A percentile compares a stretch with the other conserved stretches of the same genome.
Evolutionary conservation across 2,113 vertebrate genomes (phyloP).

Genomic region (Narcine bancroftii): DNA sequence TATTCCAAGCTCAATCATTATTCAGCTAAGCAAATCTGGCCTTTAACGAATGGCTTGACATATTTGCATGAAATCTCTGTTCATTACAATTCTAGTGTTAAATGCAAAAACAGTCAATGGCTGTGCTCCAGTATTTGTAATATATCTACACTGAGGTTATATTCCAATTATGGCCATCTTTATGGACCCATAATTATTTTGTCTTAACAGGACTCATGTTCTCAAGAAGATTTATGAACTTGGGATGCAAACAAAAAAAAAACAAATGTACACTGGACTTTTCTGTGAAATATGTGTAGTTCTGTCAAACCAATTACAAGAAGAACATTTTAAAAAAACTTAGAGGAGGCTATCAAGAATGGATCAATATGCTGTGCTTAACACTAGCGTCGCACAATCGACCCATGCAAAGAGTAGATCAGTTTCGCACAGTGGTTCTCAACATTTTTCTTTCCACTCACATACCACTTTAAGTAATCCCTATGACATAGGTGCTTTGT

Average conservation of each 20-base stretch:
- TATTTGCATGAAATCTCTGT: slow-evolving; percentile 21
- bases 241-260: neutral
- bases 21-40: neutral
- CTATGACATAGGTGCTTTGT: no score
- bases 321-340: neutral
- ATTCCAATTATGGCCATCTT: neutral
- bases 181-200: neutral
- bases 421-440: no score
- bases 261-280: neutral
- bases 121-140: neutral
- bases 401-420: no score
- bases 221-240: neutral
- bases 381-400: no score
- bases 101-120: slow-evolving; percentile 2
- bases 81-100: neutral
- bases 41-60: slow-evolving; percentile 29
- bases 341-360: no score
- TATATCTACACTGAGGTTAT: neutral
- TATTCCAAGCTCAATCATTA: slow-evolving; percentile 21
- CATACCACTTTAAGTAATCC: no score
- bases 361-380: no score
- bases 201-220: neutral
- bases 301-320: neutral
- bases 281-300: neutral
- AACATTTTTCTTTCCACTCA: no score